Evolutionary conservation across 2,113 vertebrate genomes (phyloP), one percentile per base, ranked within the genome.

Genomic region (Oreocharis arfaki): DNA sequence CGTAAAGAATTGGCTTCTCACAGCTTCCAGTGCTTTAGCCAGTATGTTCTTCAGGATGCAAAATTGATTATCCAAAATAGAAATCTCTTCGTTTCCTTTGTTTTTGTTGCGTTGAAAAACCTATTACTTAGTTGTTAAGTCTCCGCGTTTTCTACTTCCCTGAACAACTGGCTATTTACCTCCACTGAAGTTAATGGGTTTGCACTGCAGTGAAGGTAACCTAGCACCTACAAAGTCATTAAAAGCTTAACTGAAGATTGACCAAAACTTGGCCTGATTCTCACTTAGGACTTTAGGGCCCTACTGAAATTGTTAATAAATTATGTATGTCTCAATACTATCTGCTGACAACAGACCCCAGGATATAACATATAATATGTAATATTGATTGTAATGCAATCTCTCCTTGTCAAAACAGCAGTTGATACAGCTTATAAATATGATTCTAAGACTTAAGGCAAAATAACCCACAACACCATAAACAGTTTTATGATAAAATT

Each of bases 1-100:
- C 78, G 6, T 86, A 87, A 95, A 94, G 92, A 97, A 95, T 91
- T 96, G 96, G 96, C 95, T 97, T 93, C 95, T 95, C 87, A 87
- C 84, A 96, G 94, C 89, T 97, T 96, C 95, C 87, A 97, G 76
- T 84, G 67, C 96, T 93, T 97, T 94, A 93, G 50, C 57, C 95
- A 97, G 69, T 94, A 44, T 90, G 79, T 69, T 97, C 94, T 90
- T 92, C 83, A 89, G 94, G 87, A 94, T 90, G 70, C 93, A 95
- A 91, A 97, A 95, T 78, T 97, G 81, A 77, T 96, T 95, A 97
- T 95, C 84, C 83, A 41, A 84, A 96, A 95, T 79, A 95, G 92
- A 93, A 97, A 92, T 94, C 85, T 91, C 84, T 84, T 61, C 3
- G 26, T 79, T 95, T 87, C 92, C 57, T 83, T 89, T 93, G 86